Conservation (phyloP, 2,113 vertebrate genomes). For the Pluvianellus socialis region DNA sequence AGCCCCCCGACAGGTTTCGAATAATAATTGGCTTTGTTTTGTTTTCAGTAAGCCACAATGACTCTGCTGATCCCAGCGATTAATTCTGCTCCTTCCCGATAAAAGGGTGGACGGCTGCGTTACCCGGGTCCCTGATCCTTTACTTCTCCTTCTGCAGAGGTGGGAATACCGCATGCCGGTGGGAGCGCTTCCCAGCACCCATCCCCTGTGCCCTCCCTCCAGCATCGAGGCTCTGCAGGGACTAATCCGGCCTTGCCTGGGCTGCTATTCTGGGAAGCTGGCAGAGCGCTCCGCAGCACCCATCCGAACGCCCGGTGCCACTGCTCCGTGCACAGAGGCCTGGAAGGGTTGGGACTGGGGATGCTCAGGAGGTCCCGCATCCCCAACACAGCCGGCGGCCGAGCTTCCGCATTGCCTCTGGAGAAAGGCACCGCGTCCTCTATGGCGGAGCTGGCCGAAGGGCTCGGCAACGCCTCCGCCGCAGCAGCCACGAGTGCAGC, state of each 20-base stretch:
- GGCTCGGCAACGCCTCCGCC: neutral
- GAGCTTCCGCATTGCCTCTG: neutral
- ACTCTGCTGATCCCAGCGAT: neutral
- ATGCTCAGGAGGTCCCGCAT: neutral
- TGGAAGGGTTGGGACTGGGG: neutral
- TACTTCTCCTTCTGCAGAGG: neutral
- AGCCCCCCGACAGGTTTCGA: neutral
- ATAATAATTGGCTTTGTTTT: conserved; percentile 49
- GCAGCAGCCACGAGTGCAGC: neutral
- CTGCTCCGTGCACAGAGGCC: neutral
- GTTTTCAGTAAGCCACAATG: conserved; percentile 16
- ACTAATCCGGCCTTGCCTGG: neutral
- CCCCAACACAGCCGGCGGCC: fast-evolving
- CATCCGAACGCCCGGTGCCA: neutral
- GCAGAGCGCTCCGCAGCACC: fast-evolving
- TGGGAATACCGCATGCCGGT: fast-evolving
- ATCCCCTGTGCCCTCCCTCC: neutral
- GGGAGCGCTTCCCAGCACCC: neutral
- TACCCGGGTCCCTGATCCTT: neutral
- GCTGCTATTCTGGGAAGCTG: neutral
- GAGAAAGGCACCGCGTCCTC: fast-evolving
- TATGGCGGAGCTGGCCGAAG: fast-evolving
- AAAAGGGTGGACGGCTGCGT: neutral
- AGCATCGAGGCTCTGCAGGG: neutral
- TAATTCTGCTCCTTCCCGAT: neutral